These are phyloP conservation scores for Allacma fusca DNA, from an alignment of 2,888 invertebrate species.

Conservation along the genomic window DNA sequence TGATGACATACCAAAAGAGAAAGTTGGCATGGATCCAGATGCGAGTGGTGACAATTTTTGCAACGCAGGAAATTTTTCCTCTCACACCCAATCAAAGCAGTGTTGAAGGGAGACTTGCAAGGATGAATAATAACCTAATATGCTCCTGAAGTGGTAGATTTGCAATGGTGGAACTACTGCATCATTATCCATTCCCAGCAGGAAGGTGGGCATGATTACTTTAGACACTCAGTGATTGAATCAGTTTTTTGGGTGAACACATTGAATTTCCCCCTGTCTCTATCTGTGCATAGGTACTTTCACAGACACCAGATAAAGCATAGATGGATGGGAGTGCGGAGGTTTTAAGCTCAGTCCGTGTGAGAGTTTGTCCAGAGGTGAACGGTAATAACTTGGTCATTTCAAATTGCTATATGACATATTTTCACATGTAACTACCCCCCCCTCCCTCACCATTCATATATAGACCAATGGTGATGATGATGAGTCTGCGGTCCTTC, in stretches of 20 bases:
- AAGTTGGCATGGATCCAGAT: too few relatives aligned
- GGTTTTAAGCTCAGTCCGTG: neutral
- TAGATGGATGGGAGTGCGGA: too few relatives aligned
- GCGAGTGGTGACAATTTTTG: neutral
- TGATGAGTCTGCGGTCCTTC: neutral
- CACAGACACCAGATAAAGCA: neutral
- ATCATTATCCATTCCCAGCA: conserved; percentile 10
- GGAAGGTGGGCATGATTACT: conserved; percentile 29
- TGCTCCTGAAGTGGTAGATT: too few relatives aligned
- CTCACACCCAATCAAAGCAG: too few relatives aligned
- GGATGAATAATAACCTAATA: too few relatives aligned
- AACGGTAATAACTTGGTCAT: neutral
- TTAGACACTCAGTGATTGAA: conserved; percentile 35
- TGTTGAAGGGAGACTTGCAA: too few relatives aligned
- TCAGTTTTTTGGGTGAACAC: conserved; percentile 29
- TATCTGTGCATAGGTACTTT: neutral
- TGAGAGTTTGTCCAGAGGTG: neutral
- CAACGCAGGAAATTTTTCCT: neutral
- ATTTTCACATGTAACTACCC: neutral
- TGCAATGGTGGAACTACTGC: too few relatives aligned
- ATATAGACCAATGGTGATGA: neutral
- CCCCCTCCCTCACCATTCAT: neutral
- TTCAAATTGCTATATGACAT: neutral
- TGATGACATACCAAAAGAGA: too few relatives aligned
- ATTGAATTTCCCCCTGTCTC: conserved; percentile 31